phyloP scores from a whole-genome alignment of 2,797 vertebrate species.

The Acanthopagrus latus region DNA sequence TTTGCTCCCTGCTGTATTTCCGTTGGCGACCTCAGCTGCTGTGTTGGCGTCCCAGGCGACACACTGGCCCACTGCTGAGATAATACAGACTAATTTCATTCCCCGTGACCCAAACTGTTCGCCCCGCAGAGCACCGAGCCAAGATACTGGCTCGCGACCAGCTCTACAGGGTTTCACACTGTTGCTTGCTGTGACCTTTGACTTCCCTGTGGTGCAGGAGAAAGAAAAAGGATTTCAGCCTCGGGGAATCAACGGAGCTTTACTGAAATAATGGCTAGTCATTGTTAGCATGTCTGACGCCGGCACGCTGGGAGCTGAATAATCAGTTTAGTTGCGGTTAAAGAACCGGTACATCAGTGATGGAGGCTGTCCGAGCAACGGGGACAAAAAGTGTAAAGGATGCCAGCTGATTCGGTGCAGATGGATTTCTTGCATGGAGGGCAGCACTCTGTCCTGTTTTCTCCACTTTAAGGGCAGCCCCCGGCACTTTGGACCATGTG shows the following conservation, averaged over 20 bases:
- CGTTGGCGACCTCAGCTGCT: constrained; percentile 9
- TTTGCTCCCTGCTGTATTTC: neutral
- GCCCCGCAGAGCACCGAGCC: constrained; percentile 11
- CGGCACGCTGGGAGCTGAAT: constrained; percentile 1
- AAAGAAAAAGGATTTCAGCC: neutral
- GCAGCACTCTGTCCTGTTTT: neutral
- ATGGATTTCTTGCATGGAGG: neutral
- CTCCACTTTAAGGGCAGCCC: neutral
- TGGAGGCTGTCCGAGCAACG: neutral
- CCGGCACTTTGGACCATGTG: neutral
- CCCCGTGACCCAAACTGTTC: constrained; percentile 16
- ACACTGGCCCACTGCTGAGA: neutral
- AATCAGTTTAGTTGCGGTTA: neutral
- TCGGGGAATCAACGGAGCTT: constrained; percentile 15
- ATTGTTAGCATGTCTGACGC: neutral
- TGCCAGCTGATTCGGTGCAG: neutral
- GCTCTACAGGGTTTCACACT: neutral
- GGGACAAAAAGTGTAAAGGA: neutral
- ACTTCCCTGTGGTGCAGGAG: neutral
- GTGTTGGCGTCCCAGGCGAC: constrained; percentile 1
- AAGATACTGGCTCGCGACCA: neutral
- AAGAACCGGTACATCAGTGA: neutral
- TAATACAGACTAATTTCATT: constrained; percentile 3
- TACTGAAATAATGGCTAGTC: neutral
- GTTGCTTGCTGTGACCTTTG: constrained; percentile 26